A percentile compares a stretch with the other conserved stretches of the same genome.
These are phyloP conservation scores for Oncorhynchus mykiss DNA, from an alignment of 2,113 vertebrate genomes.

Conservation along the genomic window DNA sequence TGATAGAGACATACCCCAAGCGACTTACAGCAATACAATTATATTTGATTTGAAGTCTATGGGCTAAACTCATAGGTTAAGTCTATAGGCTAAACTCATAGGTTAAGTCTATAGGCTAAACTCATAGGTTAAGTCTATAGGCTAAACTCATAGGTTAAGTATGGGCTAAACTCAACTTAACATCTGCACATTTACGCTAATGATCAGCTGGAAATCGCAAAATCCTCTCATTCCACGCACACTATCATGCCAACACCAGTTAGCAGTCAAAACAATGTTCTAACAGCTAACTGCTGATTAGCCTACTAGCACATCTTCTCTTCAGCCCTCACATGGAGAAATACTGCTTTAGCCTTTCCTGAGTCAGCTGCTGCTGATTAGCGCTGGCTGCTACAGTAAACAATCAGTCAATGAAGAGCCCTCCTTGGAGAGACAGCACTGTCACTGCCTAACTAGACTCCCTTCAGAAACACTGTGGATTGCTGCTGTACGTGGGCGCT, in stretches of 20 bases:
- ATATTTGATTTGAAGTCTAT: too few species aligned
- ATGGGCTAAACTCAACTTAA: too few species aligned
- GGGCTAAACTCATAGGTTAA: background rate
- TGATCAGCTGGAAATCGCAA: too few species aligned
- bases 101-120: too few species aligned
- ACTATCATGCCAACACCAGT: background rate
- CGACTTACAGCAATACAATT: too few species aligned
- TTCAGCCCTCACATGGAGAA: conserved; percentile 58
- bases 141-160: too few species aligned
- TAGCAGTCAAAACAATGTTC: conserved; percentile 29
- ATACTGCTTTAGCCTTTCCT: conserved; percentile 44
- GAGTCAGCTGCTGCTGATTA: conserved; percentile 45
- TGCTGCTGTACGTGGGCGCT: background rate
- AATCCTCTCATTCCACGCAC: background rate
- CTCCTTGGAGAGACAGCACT: conserved; percentile 48
- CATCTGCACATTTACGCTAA: too few species aligned
- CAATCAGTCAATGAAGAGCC: conserved; percentile 63
- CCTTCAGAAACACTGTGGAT: conserved; percentile 52
- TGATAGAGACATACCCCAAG: too few species aligned
- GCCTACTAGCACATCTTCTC: conserved; percentile 57
- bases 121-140: conserved; percentile 1
- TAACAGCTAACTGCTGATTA: conserved; percentile 49
- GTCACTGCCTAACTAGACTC: conserved; percentile 54
- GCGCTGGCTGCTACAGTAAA: conserved; percentile 57
- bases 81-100: too few species aligned